A percentile compares a stretch with the other conserved stretches of the same genome.
These are phyloP conservation scores for Agrypnus murinus DNA, from an alignment of 2,888 invertebrate genomes.

Conservation along the genomic window DNA sequence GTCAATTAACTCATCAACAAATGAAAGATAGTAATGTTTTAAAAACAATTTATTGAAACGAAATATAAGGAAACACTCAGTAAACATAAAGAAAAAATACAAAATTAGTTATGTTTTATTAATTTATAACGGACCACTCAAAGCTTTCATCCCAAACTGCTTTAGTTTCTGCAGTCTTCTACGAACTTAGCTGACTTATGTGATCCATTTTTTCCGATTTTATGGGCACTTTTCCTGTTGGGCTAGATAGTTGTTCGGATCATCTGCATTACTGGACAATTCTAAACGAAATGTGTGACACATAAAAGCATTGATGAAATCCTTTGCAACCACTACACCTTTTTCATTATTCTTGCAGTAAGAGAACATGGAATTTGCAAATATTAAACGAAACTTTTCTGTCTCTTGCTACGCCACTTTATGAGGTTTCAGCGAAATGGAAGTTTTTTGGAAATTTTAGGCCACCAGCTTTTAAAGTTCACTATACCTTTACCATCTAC, in stretches of 20 bases:
- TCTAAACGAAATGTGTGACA: background rate
- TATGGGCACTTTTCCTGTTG: conserved; percentile 6
- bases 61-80: too few species aligned
- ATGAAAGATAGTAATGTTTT: too few species aligned
- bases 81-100: too few species aligned
- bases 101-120: too few species aligned
- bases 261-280: background rate
- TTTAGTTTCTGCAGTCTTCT: background rate
- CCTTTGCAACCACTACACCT: conserved; percentile 21
- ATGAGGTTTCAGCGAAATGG: conserved; percentile 29
- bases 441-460: conserved; percentile 35
- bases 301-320: background rate
- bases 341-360: conserved; percentile 14
- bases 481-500: conserved; percentile 30
- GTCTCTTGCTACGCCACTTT: conserved; percentile 24
- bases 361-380: conserved; percentile 9
- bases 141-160: conserved; percentile 2
- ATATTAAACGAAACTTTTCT: conserved; percentile 6
- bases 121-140: conserved; percentile 3
- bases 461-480: conserved; percentile 37
- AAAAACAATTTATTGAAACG: too few species aligned
- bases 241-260: too few species aligned
- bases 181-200: conserved; percentile 14
- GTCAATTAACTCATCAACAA: too few species aligned
- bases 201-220: background rate